These are phyloP conservation scores for Diaphora mendica DNA, from an alignment of 2,888 invertebrate genomes.

Conservation along the genomic window DNA sequence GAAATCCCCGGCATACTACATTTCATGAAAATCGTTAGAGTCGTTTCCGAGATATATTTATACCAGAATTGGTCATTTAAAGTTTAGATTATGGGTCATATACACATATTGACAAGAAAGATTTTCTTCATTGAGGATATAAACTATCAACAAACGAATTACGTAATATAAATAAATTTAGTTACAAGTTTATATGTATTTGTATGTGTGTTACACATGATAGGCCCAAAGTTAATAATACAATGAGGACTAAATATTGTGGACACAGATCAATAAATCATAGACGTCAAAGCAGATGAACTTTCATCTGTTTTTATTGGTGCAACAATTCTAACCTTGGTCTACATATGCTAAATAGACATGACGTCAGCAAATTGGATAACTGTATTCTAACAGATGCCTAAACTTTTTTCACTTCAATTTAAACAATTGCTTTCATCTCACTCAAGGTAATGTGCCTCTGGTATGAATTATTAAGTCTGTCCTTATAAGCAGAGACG, in stretches of 20 bases:
- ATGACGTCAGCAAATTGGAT: conserved; percentile 24
- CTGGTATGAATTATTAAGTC: not conserved
- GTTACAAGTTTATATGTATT: not conserved
- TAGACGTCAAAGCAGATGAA: conserved; percentile 25
- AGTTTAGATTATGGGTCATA: too few relatives aligned
- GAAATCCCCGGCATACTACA: too few relatives aligned
- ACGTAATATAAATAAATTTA: not conserved
- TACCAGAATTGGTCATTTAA: too few relatives aligned
- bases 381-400: not conserved
- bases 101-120: not conserved
- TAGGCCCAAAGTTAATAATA: not conserved
- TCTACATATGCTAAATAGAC: conserved; percentile 5
- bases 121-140: not conserved
- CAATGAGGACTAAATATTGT: not conserved
- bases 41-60: too few relatives aligned
- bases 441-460: not conserved
- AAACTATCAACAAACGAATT: not conserved
- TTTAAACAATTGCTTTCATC: not conserved
- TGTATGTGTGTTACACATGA: not conserved
- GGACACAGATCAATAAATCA: conserved; percentile 16
- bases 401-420: not conserved
- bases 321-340: conserved; percentile 46
- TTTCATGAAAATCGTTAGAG: too few relatives aligned
- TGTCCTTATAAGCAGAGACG: not conserved
- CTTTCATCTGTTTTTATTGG: conserved; percentile 40